Base-by-base conservation (phyloP, 2,888 invertebrate genomes). In the Tetramorium bicarinatum region DNA sequence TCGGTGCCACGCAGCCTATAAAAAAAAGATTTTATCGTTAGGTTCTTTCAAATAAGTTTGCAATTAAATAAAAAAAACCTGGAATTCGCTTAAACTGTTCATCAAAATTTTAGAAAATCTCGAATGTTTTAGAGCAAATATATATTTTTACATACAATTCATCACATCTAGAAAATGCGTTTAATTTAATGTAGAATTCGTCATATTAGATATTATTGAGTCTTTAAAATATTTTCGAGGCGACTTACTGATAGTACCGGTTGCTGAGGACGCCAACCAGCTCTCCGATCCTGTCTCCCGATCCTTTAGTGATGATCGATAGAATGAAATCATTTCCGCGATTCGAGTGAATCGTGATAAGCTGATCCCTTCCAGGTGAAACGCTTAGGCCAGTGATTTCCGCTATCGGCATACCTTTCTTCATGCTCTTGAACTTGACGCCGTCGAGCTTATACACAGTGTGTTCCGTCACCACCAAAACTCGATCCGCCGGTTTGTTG, bases 301-400 rank as follows among this genome's bases (percentile, higher is more conserved):
- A 4, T 34, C 29, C 97, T 49, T 94, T 95, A 8, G 95, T 91
- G 66, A 95, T 95, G 85, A 99, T 96, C 0, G 98, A 97, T 90
- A 98, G 96, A 54, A 99, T 98, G 88, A 99, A 96, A 95, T 99
- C 99, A 95, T 99, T 99, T 81, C 98, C 98, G 21, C 97, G 97
- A 72, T 97, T 97, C 69, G 98, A 97, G 95, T 99, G 98, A 89
- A 99, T 96, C 76, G 98, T 97, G 84, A 98, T 96, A 87, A 99
- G 96, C 94, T 99, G 99, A 94, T 98, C 99, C 83, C 96, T 96
- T 6, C 98, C 98, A 47, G 98, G 97, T 92, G 98, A 98, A 44
- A 99, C 96, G 91, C 98, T 98, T 64, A 99, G 94, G 0, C 98
- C 97, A 0, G 98, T 98, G 75, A 99, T 96, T 97, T 98, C 97